These are phyloP conservation scores for Chydorus sphaericus DNA, from an alignment of 2,888 invertebrate genomes.

Conservation along the genomic window DNA sequence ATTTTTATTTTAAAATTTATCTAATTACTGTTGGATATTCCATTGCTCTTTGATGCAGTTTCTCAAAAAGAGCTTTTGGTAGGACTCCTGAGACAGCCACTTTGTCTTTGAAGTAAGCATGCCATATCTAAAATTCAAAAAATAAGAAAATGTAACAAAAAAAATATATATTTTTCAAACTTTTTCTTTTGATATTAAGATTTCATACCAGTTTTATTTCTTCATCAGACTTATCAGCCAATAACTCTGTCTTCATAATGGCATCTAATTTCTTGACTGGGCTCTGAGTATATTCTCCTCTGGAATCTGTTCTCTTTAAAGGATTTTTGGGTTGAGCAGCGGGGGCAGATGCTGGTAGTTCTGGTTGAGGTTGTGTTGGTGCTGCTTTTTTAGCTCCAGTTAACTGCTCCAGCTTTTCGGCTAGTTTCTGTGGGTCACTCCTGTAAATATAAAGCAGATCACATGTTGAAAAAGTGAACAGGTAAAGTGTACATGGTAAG, in stretches of 20 bases:
- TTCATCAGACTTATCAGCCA: conserved; percentile 48
- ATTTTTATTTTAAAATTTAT: not conserved
- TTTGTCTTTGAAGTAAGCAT: conserved; percentile 60
- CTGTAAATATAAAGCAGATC: conserved; percentile 57
- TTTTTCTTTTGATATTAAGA: not conserved
- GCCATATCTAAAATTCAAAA: conserved; percentile 47
- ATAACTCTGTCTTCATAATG: conserved; percentile 61
- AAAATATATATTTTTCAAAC: conserved; percentile 1
- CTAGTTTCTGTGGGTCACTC: not conserved
- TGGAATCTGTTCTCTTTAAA: not conserved
- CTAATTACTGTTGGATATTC: conserved; percentile 38
- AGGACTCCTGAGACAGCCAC: conserved; percentile 60
- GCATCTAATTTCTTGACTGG: conserved; percentile 36
- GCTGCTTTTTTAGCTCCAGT: not conserved
- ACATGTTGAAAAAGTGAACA: conserved; percentile 17
- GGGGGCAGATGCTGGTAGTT: too few relatives aligned
- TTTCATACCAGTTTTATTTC: conserved; percentile 42
- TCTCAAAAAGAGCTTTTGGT: conserved; percentile 42
- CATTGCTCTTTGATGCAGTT: conserved; percentile 41
- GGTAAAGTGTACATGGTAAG: not conserved
- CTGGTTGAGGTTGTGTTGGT: not conserved
- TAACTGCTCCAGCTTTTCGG: conserved; percentile 14
- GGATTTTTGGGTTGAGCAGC: too few relatives aligned
- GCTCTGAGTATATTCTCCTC: not conserved
- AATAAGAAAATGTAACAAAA: not conserved